Evolutionary conservation across 2,797 vertebrate genomes (phyloP), one percentile per base, ranked within the genome.

Genomic region (Acanthopagrus latus): DNA sequence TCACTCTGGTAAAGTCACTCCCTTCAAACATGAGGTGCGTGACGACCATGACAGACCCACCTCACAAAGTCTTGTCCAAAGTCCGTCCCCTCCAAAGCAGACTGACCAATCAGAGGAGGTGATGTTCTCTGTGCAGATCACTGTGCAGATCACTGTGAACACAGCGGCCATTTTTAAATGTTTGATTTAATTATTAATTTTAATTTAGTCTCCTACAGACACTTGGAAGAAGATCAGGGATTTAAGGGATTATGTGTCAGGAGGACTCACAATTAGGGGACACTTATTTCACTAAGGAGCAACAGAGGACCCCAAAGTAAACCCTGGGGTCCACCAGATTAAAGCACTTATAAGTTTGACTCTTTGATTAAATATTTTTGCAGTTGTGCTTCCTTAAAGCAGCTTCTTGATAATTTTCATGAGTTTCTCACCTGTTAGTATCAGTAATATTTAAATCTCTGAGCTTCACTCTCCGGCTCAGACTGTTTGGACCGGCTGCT

Each of bases 91-190:
- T 91, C 59, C 87, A 90, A 41, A 87, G 91, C 75, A 93, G 92
- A 92, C 81, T 91, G 62, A 58, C 88, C 74, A 93, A 84, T 82
- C 93, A 93, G 69, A 93, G 91, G 73, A 95, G 94, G 91, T 95
- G 95, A 96, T 94, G 91, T 62, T 78, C 60, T 71, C 51, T 51
- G 29, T 7, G 3, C 9, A n/a, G 29, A 60, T 77, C 71, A 82
- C 51, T 51, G 29, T 7, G 3, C 9, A n/a, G 29, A 60, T 77
- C 71, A 82, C 50, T 71, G 47, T 33, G 23, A 47, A 54, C 52
- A 73, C 17, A 2, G 78, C 27, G 46, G 50, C 67, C 67, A 70
- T 82, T 84, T 75, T 48, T 27, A 51, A 64, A 65, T 38, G 6
- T 10, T 17, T 27, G 29, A 33, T 11, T 14, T 11, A 14, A 44